phyloP scores from a whole-genome alignment of 2,888 invertebrate genomes.

The Amorpha juglandis region DNA sequence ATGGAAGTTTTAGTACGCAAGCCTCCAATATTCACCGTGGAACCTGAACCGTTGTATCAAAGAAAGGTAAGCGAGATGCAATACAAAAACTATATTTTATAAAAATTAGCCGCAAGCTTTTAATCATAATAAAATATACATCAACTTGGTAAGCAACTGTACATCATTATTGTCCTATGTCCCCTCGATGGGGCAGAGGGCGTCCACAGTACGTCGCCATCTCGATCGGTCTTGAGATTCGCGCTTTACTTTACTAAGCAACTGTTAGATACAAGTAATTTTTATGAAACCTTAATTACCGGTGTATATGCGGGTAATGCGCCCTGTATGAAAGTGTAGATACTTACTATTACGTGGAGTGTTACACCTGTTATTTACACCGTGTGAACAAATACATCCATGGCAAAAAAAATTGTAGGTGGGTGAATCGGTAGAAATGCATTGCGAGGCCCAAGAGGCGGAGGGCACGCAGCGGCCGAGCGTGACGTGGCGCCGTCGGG shows the following conservation, averaged over 20 bases:
- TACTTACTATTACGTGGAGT: too few species aligned
- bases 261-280: too few species aligned
- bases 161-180: too few species aligned
- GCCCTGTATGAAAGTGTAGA: too few species aligned
- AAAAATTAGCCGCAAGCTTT: background rate
- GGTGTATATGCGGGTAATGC: too few species aligned
- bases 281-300: too few species aligned
- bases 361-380: background rate
- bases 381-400: background rate
- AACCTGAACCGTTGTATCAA: conserved; percentile 96
- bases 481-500: conserved; percentile 95
- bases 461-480: conserved; percentile 96
- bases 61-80: conserved; percentile 83
- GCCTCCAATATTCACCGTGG: conserved; percentile 95
- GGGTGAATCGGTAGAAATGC: conserved; percentile 96
- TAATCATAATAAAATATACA: too few species aligned
- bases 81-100: background rate
- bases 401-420: conserved; percentile 60
- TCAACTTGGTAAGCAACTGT: too few species aligned
- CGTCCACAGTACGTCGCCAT: too few species aligned
- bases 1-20: conserved; percentile 95
- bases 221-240: too few species aligned
- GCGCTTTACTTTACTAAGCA: too few species aligned
- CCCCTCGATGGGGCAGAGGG: too few species aligned
- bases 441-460: conserved; percentile 96